Evolutionary conservation across 1,140 invertebrate species (phyloP), one percentile per base, ranked within the genome.

Genomic region (Matsumurasca onukii): DNA sequence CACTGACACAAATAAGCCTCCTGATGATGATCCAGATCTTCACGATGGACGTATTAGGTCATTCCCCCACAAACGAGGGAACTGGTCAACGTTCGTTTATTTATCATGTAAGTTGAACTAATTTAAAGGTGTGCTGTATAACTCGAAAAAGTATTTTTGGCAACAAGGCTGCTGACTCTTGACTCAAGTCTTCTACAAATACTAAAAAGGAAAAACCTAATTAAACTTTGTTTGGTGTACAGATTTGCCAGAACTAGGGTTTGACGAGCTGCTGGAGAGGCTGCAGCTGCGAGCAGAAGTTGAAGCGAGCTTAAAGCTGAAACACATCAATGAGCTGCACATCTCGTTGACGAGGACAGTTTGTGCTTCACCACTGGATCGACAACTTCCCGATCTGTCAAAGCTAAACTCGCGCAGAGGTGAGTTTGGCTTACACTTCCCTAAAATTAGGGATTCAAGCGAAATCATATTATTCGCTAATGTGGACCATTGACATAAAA

Each of bases 31-130:
- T 78, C 85, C 87, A 17, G 71, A 71, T 3, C 71, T 84, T 66
- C 89, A 92, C 75, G 79, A 83, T 49, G 90, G 90, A 34, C 78
- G 88, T 73, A 76, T 85, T 67, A 80, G 91, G 74, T 82, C 82
- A 31, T 92, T 92, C 80, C 85, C 89, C 71, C 91, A 93, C 79
- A 86, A 90, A 76, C 82, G 90, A 78, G 91, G 91, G 59, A 91
- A 91, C 76, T 93, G 91, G 91, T 85, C 88, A n/a, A 88, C 88
- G 13, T 87, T 85, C 76, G 80, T 90, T 64, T 91, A 88, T 76
- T 82, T 91, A 68, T 83, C 87, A 72, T 89, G 74, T 75, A 57
- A 73, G 70, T 70, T 52, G 9, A 59, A 59, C 25, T 27, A 12
- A 52, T 15, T 9, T 39, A 39, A 39, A 9, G 17, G 34, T 9